Evolutionary conservation across 2,113 vertebrate genomes (phyloP), one percentile per base, ranked within the genome.

Genomic region (Pachycephala philippinensis): DNA sequence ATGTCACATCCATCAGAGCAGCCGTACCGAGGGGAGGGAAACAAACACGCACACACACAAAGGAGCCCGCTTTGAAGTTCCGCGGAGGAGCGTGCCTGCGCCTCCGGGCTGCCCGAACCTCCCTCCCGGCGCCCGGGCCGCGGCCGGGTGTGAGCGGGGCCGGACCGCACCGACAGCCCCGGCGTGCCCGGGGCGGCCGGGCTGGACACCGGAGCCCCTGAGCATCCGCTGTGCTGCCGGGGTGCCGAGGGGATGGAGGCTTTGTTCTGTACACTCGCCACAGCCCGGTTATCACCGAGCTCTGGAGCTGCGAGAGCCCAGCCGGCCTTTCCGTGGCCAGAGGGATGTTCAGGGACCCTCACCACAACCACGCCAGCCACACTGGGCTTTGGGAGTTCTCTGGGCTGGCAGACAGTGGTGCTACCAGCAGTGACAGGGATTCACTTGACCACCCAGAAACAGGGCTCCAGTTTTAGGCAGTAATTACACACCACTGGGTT

Each of bases 1-100:
- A 98, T 98, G 98, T 98, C 98, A 98, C 98, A 98, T 98, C 98
- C 97, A 97, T 99, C 98, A 98, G 98, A 95, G 96, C 98, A 97
- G 97, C 98, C 98, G 97, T 97, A 92, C 98, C 42, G 96, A 97
- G 97, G 98, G 87, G 98, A 98, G 97, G 98, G 98, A 97, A 95
- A 93, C 98, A 97, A 95, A 95, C 94, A 90, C 72, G 59, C 84
- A 31, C 72, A 7, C 91, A 84, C 96, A 95, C 94, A 89, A 92
- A 79, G 80, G 94, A 92, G 53, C 31, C n/a, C 0, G 83, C 98
- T 99, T 99, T 99, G 98, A 98, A 98, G 98, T 98, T 95, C 95
- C 79, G 97, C 39, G 87, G 27, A 88, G 98, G 98, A 99, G 98
- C 95, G 98, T 98, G 98, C 98, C 98, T 97, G 98, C 97, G 97